Evolutionary conservation across 2,888 invertebrate species (phyloP).

Genomic region (Gastracanthus pulcherrimus): DNA sequence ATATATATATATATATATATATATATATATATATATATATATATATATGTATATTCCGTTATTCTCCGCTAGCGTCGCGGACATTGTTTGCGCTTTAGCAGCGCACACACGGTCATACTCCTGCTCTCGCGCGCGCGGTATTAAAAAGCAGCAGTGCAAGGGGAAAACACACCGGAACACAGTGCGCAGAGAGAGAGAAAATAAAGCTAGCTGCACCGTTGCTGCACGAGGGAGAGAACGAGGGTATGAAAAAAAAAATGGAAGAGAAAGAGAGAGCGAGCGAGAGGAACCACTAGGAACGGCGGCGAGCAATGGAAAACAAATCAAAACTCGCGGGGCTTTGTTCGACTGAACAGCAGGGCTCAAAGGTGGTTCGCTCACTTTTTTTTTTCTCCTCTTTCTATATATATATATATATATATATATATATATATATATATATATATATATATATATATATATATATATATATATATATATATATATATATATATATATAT

Average conservation of each 20-base stretch:
- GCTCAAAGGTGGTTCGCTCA: constrained; percentile 26
- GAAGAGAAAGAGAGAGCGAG: neutral
- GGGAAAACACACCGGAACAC: too few relatives aligned
- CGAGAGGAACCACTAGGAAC: neutral
- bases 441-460: too few relatives aligned
- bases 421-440: too few relatives aligned
- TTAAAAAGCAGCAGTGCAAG: constrained; percentile 42
- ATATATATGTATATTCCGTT: too few relatives aligned
- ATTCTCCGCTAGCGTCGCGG: constrained; percentile 2
- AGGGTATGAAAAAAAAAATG: neutral
- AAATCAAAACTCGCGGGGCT: constrained; percentile 49
- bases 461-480: too few relatives aligned
- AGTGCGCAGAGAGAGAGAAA: neutral
- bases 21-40: too few relatives aligned
- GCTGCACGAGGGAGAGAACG: neutral
- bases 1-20: too few relatives aligned
- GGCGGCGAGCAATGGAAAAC: constrained; percentile 43
- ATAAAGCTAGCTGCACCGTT: neutral
- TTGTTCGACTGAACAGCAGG: constrained; percentile 32
- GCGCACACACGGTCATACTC: neutral
- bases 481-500: too few relatives aligned
- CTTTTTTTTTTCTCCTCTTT: constrained; percentile 8
- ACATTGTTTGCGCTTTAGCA: constrained; percentile 21
- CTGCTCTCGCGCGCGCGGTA: neutral
- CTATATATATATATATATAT: too few relatives aligned